phyloP scores from a whole-genome alignment of 2,797 vertebrate species.

The Anguilla megastoma region DNA sequence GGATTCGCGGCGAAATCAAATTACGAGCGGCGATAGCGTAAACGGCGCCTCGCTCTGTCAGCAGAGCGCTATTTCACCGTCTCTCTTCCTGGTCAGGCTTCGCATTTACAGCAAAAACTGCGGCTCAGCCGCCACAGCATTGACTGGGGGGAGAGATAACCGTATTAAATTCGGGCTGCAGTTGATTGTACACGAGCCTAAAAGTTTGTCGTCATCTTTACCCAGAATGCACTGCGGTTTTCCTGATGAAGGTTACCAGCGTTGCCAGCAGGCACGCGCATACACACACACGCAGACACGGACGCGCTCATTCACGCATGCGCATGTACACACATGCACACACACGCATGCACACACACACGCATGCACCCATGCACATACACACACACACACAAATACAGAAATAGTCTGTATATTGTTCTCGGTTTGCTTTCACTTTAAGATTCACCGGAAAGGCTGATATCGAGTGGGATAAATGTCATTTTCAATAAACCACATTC shows the following conservation, averaged over 20 bases:
- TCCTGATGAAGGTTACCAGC: slow-evolving; percentile 49
- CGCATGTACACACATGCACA: slow-evolving; percentile 58
- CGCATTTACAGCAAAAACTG: neutral
- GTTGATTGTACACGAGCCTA: slow-evolving; percentile 34
- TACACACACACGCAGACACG: neutral
- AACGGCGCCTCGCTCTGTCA: slow-evolving; percentile 74
- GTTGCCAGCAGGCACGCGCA: neutral
- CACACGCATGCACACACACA: slow-evolving; percentile 40
- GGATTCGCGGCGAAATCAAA: slow-evolving; percentile 80
- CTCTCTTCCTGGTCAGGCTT: slow-evolving; percentile 55
- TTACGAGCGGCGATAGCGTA: slow-evolving; percentile 74
- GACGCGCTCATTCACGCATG: slow-evolving; percentile 8
- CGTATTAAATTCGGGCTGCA: slow-evolving; percentile 25
- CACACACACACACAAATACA: neutral
- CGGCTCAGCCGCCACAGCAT: neutral
- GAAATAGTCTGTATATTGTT: neutral
- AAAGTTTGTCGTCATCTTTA: slow-evolving; percentile 42
- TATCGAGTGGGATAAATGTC: neutral
- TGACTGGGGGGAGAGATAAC: neutral
- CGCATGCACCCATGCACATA: slow-evolving; percentile 12
- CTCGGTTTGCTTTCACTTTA: neutral
- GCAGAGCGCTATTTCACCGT: slow-evolving; percentile 62
- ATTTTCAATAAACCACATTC: neutral
- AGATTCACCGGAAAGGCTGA: neutral
- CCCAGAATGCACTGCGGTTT: slow-evolving; percentile 43